These are phyloP conservation scores for Heteropelma amictum DNA, from an alignment of 2,888 invertebrate genomes.

Conservation along the genomic window DNA sequence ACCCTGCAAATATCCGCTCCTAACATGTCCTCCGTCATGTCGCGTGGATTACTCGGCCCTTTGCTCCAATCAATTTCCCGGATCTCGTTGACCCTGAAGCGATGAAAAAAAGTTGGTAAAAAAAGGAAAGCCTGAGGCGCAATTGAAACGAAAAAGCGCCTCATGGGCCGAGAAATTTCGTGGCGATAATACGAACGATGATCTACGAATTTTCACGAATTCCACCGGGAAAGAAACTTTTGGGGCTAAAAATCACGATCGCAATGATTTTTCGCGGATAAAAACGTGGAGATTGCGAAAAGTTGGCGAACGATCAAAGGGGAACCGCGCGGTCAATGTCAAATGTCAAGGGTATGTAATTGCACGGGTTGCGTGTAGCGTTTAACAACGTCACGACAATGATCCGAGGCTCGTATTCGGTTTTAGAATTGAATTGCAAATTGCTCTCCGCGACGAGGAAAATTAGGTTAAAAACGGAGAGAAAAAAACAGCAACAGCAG, in stretches of 20 bases:
- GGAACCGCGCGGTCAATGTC: background rate
- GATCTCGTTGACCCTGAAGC: conserved; percentile 24
- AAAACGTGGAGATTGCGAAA: background rate
- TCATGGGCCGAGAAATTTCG: too few species aligned
- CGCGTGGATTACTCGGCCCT: too few species aligned
- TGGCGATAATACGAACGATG: too few species aligned
- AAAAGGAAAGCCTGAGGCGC: background rate
- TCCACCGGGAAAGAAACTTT: too few species aligned
- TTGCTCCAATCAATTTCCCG: conserved; percentile 12
- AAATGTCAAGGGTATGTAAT: background rate
- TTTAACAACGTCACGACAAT: conserved; percentile 6
- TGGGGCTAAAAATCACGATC: too few species aligned
- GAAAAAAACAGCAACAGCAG: too few species aligned
- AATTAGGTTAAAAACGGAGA: conserved; percentile 39
- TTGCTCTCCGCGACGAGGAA: background rate
- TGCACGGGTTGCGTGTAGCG: too few species aligned
- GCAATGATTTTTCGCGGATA: too few species aligned
- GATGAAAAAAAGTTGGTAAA: background rate
- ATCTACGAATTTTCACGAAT: background rate
- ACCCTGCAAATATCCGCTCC: conserved; percentile 97
- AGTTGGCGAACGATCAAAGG: background rate
- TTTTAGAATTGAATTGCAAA: conserved; percentile 4
- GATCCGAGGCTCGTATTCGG: background rate
- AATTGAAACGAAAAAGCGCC: too few species aligned
- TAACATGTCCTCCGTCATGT: conserved; percentile 80